Percentiles rank a stretch among this genome's conserved stretches.
phyloP scores from a whole-genome alignment of 1,140 invertebrate genomes.

The Manduca sexta region DNA sequence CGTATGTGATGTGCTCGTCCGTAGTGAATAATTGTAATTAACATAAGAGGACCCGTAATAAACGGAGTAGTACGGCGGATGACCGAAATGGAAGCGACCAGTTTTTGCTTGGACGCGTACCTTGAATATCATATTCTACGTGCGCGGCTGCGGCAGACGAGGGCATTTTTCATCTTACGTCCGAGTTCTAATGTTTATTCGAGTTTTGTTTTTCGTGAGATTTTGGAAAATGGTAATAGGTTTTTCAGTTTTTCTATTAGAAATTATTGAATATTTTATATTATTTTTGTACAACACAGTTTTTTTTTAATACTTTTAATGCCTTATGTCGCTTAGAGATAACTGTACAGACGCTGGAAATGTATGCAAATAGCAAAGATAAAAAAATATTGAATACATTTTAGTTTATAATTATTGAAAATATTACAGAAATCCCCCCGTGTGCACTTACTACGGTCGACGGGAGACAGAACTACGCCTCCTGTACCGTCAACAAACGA shows the following conservation, averaged over 20 bases:
- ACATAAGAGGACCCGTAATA: conserved; percentile 64
- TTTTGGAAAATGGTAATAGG: too few species aligned
- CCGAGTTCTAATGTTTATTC: too few species aligned
- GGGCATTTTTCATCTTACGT: conserved; percentile 34
- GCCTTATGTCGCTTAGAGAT: too few species aligned
- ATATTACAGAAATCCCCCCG: conserved; percentile 19
- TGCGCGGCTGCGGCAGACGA: conserved; percentile 31
- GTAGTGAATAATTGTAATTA: conserved; percentile 61
- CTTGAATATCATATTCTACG: conserved; percentile 60
- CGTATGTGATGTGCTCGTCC: conserved; percentile 36
- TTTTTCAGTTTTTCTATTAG: too few species aligned
- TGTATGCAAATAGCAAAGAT: too few species aligned
- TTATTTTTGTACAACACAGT: too few species aligned
- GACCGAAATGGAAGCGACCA: conserved; percentile 42
- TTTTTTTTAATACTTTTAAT: too few species aligned
- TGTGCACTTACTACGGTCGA: conserved; percentile 27
- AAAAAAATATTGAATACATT: background rate
- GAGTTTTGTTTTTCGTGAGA: too few species aligned
- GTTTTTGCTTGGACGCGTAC: conserved; percentile 49
- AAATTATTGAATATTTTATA: too few species aligned
- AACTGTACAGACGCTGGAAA: too few species aligned
- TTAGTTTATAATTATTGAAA: background rate
- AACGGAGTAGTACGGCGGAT: conserved; percentile 44
- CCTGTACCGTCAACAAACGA: conserved; percentile 27
- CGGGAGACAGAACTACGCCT: conserved; percentile 46